A percentile compares a stretch with the other conserved stretches of the same genome.
phyloP scores from a whole-genome alignment of 2,113 vertebrate species.

The Bujurquina vittata region DNA sequence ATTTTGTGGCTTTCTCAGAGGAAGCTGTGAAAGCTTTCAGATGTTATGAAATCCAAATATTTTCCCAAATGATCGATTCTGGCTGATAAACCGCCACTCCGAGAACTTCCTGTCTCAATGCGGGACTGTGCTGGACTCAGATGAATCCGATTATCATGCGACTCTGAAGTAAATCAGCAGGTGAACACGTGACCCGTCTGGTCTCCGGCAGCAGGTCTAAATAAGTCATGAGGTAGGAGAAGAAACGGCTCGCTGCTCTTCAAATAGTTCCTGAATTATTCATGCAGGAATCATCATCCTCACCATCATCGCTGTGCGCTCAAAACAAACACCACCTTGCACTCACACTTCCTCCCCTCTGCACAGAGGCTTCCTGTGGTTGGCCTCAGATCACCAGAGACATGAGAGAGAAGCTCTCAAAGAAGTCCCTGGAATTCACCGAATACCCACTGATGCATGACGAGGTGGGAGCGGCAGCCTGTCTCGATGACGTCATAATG shows the following conservation, averaged over 20 bases:
- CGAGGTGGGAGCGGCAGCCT: too few species aligned
- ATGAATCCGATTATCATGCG: too few species aligned
- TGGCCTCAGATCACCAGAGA: background rate
- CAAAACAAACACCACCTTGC: background rate
- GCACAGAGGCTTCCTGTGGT: background rate
- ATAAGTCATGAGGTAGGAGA: slow-evolving; percentile 66
- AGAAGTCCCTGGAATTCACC: background rate
- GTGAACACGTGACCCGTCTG: background rate
- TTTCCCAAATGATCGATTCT: too few species aligned
- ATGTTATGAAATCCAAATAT: too few species aligned
- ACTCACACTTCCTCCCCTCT: background rate
- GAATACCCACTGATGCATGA: background rate
- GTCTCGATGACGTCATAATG: background rate
- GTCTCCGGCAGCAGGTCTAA: slow-evolving; percentile 27
- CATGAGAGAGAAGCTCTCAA: background rate
- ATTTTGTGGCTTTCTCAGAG: background rate
- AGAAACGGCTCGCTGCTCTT: slow-evolving; percentile 44
- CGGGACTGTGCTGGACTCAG: too few species aligned
- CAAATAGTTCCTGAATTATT: slow-evolving; percentile 69
- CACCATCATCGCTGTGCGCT: slow-evolving; percentile 1
- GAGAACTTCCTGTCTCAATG: too few species aligned
- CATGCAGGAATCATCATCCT: slow-evolving; percentile 27
- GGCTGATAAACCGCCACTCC: too few species aligned
- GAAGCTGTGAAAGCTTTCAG: background rate
- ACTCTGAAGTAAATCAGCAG: background rate